phyloP scores from a whole-genome alignment of 2,113 vertebrate species.

The Puffinus mauretanicus region DNA sequence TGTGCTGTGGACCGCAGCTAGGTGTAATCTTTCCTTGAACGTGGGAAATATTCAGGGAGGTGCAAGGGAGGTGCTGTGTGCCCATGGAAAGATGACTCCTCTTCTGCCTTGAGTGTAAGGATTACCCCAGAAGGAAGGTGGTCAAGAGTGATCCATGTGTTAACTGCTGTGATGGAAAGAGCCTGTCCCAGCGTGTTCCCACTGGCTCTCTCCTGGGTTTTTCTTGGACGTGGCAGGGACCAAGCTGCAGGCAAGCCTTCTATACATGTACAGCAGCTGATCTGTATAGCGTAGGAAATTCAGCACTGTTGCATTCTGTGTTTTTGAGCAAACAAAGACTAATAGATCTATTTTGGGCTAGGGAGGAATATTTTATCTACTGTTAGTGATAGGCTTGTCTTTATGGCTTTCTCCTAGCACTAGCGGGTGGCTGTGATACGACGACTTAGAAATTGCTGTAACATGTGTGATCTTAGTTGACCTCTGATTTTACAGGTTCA shows the following conservation, averaged over 20 bases:
- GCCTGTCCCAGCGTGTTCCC: background rate
- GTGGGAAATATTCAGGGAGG: background rate
- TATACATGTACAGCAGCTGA: background rate
- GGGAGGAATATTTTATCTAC: background rate
- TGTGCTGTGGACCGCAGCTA: background rate
- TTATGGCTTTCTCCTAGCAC: background rate
- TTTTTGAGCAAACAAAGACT: background rate
- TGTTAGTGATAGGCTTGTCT: background rate
- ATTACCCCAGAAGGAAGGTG: background rate
- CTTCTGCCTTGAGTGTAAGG: background rate
- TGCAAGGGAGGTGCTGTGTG: background rate
- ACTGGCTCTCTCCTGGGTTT: background rate
- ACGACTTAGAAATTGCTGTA: constrained; percentile 40
- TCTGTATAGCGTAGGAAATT: background rate
- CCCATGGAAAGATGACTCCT: background rate
- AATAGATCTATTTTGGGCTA: background rate
- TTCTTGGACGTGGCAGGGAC: background rate
- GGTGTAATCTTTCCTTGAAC: background rate
- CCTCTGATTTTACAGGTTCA: constrained; percentile 74
- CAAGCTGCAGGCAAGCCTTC: background rate
- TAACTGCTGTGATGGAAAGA: background rate
- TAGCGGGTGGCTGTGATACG: constrained; percentile 5
- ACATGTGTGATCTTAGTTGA: constrained; percentile 73
- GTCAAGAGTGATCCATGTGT: background rate
- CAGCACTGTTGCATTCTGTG: background rate